These are phyloP conservation scores for Lates calcarifer DNA, from an alignment of 2,113 vertebrate species.

Conservation along the genomic window DNA sequence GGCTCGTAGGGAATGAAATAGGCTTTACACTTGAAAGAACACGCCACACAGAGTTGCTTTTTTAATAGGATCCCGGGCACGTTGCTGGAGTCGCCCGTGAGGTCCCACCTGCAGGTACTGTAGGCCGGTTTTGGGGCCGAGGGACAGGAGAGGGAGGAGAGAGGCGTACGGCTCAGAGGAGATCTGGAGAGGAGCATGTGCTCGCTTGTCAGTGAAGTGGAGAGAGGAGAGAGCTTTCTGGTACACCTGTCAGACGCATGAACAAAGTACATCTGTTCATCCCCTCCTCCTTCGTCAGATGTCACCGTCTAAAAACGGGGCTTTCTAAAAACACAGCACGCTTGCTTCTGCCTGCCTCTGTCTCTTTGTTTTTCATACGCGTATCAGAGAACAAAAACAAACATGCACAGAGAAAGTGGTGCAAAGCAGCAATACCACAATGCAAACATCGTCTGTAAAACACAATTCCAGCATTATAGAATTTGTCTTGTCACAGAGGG, in stretches of 20 bases:
- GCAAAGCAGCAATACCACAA: slow-evolving; percentile 7
- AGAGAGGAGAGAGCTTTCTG: slow-evolving; percentile 59
- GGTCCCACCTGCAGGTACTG: slow-evolving; percentile 60
- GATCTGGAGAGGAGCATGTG: slow-evolving; percentile 30
- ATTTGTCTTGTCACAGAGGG: background rate
- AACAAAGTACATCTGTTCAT: slow-evolving; percentile 76
- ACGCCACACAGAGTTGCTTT: slow-evolving; percentile 50
- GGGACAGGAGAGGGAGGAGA: slow-evolving; percentile 34
- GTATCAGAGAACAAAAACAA: background rate
- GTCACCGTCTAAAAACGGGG: slow-evolving; percentile 49
- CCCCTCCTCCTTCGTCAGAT: slow-evolving; percentile 57
- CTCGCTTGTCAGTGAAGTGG: slow-evolving; percentile 46
- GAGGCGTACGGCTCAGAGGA: slow-evolving; percentile 39
- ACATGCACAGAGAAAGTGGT: background rate
- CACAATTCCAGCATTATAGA: background rate
- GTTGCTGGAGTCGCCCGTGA: slow-evolving; percentile 46
- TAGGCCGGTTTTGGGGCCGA: slow-evolving; percentile 20
- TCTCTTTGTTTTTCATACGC: slow-evolving; percentile 35
- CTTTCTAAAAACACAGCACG: slow-evolving; percentile 44
- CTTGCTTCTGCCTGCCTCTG: slow-evolving; percentile 41
- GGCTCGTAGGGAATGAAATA: slow-evolving; percentile 73
- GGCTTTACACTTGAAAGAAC: slow-evolving; percentile 76
- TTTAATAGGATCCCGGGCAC: slow-evolving; percentile 64
- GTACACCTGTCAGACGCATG: slow-evolving; percentile 73
- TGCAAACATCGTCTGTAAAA: slow-evolving; percentile 9